These are phyloP conservation scores for Guaruba guarouba DNA, from an alignment of 2,113 vertebrate genomes.

Conservation along the genomic window DNA sequence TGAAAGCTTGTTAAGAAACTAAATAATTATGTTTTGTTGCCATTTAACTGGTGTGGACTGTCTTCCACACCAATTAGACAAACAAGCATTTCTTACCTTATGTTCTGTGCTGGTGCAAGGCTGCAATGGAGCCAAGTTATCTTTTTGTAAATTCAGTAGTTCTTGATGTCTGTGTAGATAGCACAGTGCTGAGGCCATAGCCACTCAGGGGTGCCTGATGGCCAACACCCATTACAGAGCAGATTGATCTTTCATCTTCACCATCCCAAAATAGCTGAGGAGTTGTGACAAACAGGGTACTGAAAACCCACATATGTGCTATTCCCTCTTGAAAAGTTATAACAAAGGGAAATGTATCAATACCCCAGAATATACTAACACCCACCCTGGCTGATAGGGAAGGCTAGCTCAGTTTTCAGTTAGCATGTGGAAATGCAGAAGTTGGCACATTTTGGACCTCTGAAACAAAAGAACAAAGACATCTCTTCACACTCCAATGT, in stretches of 20 bases:
- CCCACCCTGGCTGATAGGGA: background rate
- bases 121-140: background rate
- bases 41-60: background rate
- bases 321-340: background rate
- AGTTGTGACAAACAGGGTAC: background rate
- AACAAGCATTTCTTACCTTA: background rate
- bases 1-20: background rate
- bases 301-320: background rate
- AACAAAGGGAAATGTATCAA: background rate
- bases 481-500: background rate
- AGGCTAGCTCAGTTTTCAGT: background rate
- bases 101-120: background rate
- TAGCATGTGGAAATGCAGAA: background rate
- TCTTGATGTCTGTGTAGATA: background rate
- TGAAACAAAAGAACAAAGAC: background rate
- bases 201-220: background rate
- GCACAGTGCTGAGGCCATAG: background rate
- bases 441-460: background rate
- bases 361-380: background rate
- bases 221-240: accelerated
- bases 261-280: background rate
- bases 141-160: background rate
- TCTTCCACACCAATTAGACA: background rate
- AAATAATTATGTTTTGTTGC: background rate
- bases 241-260: background rate